Evolutionary conservation across 2,888 invertebrate species (phyloP).

Genomic region (Smittia aterrima): DNA sequence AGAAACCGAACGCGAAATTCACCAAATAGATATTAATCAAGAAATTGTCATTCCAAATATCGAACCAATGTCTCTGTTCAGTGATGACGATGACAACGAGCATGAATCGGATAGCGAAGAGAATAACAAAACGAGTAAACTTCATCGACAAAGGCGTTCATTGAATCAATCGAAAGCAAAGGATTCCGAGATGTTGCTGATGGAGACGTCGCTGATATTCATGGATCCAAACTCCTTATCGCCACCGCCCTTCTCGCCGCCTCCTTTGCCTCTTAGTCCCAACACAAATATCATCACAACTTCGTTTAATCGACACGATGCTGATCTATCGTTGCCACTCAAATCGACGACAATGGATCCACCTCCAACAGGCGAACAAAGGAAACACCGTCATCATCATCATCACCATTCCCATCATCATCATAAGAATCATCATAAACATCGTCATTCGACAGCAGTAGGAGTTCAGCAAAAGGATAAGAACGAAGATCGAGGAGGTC

Average conservation of each 20-base stretch:
- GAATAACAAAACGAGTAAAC: conserved; percentile 47
- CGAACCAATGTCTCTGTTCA: conserved; percentile 44
- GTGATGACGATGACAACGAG: conserved; percentile 47
- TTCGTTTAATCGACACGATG: conserved; percentile 43
- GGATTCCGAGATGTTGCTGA: conserved; percentile 47
- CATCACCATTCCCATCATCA: conserved; percentile 30
- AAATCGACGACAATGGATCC: conserved; percentile 42
- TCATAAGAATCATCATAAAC: conserved; percentile 39
- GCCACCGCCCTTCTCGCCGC: conserved; percentile 44
- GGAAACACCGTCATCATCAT: conserved; percentile 41
- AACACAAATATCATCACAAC: conserved; percentile 43
- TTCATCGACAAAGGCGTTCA: conserved; percentile 50
- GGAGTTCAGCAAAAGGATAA: too few relatives aligned
- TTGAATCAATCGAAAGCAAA: conserved; percentile 47
- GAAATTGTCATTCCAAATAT: conserved; percentile 32
- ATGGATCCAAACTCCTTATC: conserved; percentile 44
- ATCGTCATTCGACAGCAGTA: conserved; percentile 19
- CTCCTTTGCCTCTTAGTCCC: conserved; percentile 43
- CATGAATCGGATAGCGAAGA: conserved; percentile 23
- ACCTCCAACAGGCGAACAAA: conserved; percentile 43
- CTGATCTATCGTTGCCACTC: conserved; percentile 43
- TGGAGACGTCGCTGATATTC: conserved; percentile 52
- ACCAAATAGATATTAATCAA: conserved; percentile 38
- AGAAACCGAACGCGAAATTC: conserved; percentile 29
- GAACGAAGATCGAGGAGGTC: conserved; percentile 32